Conservation (phyloP, 2,113 vertebrate species). For the Amphilophus citrinellus region DNA sequence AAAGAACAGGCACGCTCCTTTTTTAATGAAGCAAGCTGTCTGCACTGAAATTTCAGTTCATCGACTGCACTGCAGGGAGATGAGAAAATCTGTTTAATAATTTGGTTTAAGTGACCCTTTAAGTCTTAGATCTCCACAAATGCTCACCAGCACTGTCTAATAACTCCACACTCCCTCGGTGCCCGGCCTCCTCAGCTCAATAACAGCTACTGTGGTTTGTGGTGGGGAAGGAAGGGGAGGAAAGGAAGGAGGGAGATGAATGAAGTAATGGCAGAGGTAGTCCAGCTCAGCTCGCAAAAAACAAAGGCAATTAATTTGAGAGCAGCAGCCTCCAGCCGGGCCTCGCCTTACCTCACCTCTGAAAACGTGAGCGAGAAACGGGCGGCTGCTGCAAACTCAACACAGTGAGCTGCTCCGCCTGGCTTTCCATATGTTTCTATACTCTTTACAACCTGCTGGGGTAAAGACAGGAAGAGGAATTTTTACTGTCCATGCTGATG, state of each 20-base stretch:
- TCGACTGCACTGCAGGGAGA: background rate
- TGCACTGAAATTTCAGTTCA: background rate
- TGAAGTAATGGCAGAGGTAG: slow-evolving; percentile 66
- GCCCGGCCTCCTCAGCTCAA: background rate
- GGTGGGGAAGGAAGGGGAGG: background rate
- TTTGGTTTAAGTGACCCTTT: background rate
- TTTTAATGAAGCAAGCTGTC: too few species aligned
- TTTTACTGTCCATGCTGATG: slow-evolving; percentile 5
- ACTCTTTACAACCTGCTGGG: slow-evolving; percentile 9
- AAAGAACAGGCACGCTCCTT: background rate
- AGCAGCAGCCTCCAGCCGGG: slow-evolving; percentile 9
- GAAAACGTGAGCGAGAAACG: slow-evolving; percentile 13
- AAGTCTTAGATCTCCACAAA: background rate
- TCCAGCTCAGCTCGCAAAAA: slow-evolving; percentile 41
- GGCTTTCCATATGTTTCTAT: background rate
- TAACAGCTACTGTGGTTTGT: slow-evolving; percentile 7
- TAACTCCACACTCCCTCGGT: background rate
- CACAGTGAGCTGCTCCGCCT: background rate
- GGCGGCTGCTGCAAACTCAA: background rate
- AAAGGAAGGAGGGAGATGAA: slow-evolving; percentile 9
- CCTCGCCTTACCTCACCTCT: slow-evolving; percentile 27
- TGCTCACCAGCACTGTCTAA: background rate
- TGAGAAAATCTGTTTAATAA: background rate
- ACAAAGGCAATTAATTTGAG: slow-evolving; percentile 66
- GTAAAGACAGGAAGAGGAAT: slow-evolving; percentile 7